Evolutionary conservation across 2,888 invertebrate species (phyloP).

Genomic region (Molorchus minor): DNA sequence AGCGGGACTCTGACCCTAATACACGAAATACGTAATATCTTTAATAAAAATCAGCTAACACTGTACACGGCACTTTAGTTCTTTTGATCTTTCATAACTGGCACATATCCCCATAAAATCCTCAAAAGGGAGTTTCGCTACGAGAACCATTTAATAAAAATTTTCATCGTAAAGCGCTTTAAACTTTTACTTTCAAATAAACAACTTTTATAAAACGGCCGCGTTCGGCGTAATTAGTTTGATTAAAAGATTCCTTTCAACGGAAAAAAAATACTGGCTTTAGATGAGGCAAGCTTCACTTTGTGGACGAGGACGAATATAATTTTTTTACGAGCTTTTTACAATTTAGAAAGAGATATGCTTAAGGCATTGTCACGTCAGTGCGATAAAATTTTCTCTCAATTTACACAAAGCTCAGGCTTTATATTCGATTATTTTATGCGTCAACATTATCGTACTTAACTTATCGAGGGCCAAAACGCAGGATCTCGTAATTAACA

Average conservation of each 20-base stretch:
- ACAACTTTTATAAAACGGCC: conserved; percentile 6
- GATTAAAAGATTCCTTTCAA: neutral
- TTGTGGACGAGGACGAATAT: too few relatives aligned
- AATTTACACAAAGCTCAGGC: too few relatives aligned
- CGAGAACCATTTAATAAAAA: conserved; percentile 15
- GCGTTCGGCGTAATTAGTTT: neutral
- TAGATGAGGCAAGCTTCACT: too few relatives aligned
- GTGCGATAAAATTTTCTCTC: too few relatives aligned
- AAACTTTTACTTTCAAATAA: conserved; percentile 3
- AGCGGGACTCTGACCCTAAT: too few relatives aligned
- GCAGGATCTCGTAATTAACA: too few relatives aligned
- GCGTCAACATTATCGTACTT: too few relatives aligned
- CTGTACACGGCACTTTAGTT: neutral
- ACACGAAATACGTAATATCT: neutral
- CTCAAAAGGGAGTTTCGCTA: conserved; percentile 5
- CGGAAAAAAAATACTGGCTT: neutral
- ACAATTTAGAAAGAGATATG: too few relatives aligned
- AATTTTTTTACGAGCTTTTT: too few relatives aligned
- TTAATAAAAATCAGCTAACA: conserved; percentile 15
- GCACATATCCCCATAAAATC: neutral
- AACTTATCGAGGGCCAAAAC: too few relatives aligned
- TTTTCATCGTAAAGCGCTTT: neutral
- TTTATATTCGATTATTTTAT: too few relatives aligned
- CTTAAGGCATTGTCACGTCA: too few relatives aligned
- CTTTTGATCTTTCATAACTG: conserved; percentile 20